phyloP scores from a whole-genome alignment of 2,888 invertebrate genomes.

The Megaustenia siamemsis region DNA sequence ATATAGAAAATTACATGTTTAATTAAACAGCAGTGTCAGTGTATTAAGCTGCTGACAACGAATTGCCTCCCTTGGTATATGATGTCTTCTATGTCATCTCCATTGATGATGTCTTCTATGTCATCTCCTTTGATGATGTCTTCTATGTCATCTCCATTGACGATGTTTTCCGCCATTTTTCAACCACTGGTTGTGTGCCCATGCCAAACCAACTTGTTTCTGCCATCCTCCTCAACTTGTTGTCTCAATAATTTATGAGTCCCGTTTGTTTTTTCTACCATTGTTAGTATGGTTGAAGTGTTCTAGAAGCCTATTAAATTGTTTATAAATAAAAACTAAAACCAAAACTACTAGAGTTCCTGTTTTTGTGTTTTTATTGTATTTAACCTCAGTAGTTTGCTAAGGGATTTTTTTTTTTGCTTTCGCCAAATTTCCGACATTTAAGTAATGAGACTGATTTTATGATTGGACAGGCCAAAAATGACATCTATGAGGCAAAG shows the following conservation, averaged over 20 bases:
- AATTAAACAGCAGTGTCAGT: neutral
- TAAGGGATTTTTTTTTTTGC: neutral
- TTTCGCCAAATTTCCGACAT: no score
- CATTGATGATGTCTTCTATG: neutral
- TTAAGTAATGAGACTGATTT: no score
- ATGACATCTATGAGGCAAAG: no score
- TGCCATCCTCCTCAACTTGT: neutral
- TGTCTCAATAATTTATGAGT: neutral
- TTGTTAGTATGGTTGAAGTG: neutral
- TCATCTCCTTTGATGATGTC: neutral
- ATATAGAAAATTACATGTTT: no score
- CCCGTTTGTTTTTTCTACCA: constrained; percentile 10
- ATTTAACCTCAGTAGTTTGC: neutral
- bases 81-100: constrained; percentile 2
- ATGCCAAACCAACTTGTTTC: neutral
- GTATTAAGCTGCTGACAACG: neutral
- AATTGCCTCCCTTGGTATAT: neutral
- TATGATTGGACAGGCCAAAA: no score
- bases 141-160: neutral
- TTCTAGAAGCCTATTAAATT: constrained; percentile 27
- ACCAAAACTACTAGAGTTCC: neutral
- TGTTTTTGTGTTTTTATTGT: constrained; percentile 1
- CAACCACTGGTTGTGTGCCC: neutral
- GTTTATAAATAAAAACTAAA: neutral
- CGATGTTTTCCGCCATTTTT: neutral